These are phyloP conservation scores for Poliocrania exsul DNA, from an alignment of 2,797 vertebrate genomes.

Conservation along the genomic window DNA sequence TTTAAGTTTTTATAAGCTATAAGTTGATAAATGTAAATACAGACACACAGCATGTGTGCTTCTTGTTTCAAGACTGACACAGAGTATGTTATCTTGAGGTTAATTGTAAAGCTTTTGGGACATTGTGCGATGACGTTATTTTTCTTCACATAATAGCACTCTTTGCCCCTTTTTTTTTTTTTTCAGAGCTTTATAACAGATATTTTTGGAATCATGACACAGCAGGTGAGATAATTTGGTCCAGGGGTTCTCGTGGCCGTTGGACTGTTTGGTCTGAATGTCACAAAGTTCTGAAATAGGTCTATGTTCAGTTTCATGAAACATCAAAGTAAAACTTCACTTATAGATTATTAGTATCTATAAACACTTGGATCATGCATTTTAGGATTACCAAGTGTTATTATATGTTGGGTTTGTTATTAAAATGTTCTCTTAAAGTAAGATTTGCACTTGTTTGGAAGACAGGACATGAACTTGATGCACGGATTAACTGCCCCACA, in stretches of 20 bases:
- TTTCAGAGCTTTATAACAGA: background rate
- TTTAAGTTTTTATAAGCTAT: background rate
- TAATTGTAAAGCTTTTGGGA: background rate
- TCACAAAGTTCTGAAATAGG: background rate
- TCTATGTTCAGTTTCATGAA: background rate
- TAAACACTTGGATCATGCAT: background rate
- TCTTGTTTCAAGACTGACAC: background rate
- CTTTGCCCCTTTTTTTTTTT: background rate
- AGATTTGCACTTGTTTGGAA: background rate
- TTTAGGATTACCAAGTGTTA: background rate
- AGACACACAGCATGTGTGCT: no score
- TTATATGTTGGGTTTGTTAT: background rate
- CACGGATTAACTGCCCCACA: background rate
- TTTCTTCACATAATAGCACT: background rate
- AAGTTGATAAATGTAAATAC: background rate
- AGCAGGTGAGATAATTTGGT: background rate
- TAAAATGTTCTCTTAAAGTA: background rate
- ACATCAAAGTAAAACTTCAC: background rate
- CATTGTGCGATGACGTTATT: background rate
- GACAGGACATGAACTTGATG: background rate
- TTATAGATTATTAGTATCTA: background rate
- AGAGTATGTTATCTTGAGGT: background rate
- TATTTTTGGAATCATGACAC: background rate
- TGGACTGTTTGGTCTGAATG: background rate
- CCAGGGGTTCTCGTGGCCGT: background rate